Evolutionary conservation across 2,113 vertebrate genomes (phyloP), one percentile per base, ranked within the genome.

Genomic region (Scortum barcoo): DNA sequence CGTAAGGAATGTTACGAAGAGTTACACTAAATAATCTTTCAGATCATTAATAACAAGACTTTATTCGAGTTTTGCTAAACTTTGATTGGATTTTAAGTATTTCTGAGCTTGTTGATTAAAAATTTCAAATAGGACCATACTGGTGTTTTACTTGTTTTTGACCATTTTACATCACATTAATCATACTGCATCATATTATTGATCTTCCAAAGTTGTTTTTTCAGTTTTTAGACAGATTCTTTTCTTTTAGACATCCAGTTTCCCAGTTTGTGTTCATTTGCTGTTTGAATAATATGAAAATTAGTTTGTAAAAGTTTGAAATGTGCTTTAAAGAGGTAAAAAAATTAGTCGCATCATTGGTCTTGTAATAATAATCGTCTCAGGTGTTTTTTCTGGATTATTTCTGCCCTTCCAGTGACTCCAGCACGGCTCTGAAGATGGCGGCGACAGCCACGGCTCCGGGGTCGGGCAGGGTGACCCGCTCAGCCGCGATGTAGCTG

Each of bases 401-500:
- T 26, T 77, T 56, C 60, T 53, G 40, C 1, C n/a, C 83, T 22
- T 94, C 60, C 26, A 99, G 78, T 4, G 90, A 91, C 58, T 95
- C 86, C 90, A 96, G 84, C 61, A 97, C 90, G 0, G 97, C 96
- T 1, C 83, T 87, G 17, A 99, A 91, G 75, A 99, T 94, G 9
- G 96, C 92, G 0, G 97, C 96, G 0, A 88, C 93, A 0, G 97
- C 98, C 84, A 97, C 95, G 0, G 97, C 97, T 0, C 98, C 98
- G 0, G 98, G 97, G 86, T 99, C 98, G 0, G 97, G 97, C 86
- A 95, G 94, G 4, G 94, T 96, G 63, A 98, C 89, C 1, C 69
- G 86, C 0, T 96, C 93, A 0, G 96, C 96, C 2, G 95, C 92
- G 83, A 99, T 95, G 74, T 99, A 99, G 85, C 98, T 99, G 83